Evolutionary conservation across 2,797 vertebrate genomes (phyloP).

Genomic region (Sebastes hopkinsi): DNA sequence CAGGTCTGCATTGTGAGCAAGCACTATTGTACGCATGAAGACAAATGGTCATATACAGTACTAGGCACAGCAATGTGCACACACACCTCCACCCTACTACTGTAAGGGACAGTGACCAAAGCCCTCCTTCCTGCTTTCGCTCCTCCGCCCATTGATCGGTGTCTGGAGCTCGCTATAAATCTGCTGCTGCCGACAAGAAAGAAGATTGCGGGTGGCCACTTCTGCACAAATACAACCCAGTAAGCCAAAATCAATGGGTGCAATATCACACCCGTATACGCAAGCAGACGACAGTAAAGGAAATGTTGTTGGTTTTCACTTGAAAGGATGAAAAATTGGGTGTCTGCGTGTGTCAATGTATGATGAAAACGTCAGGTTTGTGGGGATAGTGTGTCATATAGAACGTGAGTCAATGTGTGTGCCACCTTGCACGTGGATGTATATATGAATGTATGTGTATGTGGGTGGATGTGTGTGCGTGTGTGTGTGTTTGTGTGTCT

Average conservation of each 20-base stretch:
- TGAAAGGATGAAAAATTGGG: conserved; percentile 7
- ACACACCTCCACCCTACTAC: background rate
- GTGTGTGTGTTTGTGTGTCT: background rate
- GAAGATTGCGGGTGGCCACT: conserved; percentile 73
- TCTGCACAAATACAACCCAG: conserved; percentile 66
- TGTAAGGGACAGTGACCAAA: conserved; percentile 33
- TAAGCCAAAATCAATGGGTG: conserved; percentile 74
- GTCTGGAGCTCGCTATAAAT: conserved; percentile 77
- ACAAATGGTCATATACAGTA: background rate
- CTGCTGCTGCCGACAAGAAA: conserved; percentile 69
- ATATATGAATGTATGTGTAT: background rate
- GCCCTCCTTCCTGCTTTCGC: conserved; percentile 16
- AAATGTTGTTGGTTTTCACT: conserved; percentile 8
- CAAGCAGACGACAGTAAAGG: background rate
- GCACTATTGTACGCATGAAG: background rate
- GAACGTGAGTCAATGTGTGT: background rate
- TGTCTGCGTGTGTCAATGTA: background rate
- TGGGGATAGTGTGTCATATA: background rate
- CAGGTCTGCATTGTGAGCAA: background rate
- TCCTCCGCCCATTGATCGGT: conserved; percentile 73
- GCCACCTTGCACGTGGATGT: background rate
- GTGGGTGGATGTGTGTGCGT: background rate
- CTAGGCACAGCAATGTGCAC: background rate
- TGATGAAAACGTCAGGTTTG: conserved; percentile 12
- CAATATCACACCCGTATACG: conserved; percentile 39